Evolutionary conservation across 2,113 vertebrate species (phyloP), one percentile per base, ranked within the genome.

Genomic region (Pelodiscus sinensis): DNA sequence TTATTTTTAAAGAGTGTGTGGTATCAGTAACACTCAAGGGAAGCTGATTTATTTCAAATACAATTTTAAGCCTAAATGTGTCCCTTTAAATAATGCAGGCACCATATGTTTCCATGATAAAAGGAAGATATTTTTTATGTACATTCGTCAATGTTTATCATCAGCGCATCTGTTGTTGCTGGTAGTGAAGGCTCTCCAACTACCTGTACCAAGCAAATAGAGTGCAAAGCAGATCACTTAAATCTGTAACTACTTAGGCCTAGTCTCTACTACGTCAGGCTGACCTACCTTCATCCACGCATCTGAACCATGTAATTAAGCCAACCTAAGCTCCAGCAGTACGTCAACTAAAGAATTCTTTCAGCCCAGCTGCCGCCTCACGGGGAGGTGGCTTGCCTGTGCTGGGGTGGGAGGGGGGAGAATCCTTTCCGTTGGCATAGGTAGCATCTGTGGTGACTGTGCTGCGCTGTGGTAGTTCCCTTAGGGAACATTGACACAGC

Each of bases 221-320:
- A 3, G 24, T 0, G 2, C 27, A 11, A 44, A 6, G 44, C 44
- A 44, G 44, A 44, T 44, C 44, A 0, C 0, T 8, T 25, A 83
- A 44, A 35, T 54, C 19, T 1, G 7, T 5, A 31, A 73, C 10
- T 0, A 0, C 9, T 21, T 35, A 71, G 65, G 31, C n/a, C 9
- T n/a, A 8, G 31, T 19, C 16, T 71, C 18, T 18, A 35, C n/a
- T 71, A 35, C 16, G 9, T 71, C 35, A 21, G 15, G 4, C 35
- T 2, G 4, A 35, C 18, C 18, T 15, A 35, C 16, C 9, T 35
- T 10, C 9, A 71, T 71, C n/a, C 65, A 35, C 4, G 9, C 18
- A 18, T 71, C 65, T 71, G n/a, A 19, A 31, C 65, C 35, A 71
- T 19, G n/a, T 71, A 21, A 29, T 35, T 71, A 71, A 71, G n/a